These are phyloP conservation scores for Trachymyrmex septentrionalis DNA, from an alignment of 1,140 invertebrate genomes.

Conservation along the genomic window DNA sequence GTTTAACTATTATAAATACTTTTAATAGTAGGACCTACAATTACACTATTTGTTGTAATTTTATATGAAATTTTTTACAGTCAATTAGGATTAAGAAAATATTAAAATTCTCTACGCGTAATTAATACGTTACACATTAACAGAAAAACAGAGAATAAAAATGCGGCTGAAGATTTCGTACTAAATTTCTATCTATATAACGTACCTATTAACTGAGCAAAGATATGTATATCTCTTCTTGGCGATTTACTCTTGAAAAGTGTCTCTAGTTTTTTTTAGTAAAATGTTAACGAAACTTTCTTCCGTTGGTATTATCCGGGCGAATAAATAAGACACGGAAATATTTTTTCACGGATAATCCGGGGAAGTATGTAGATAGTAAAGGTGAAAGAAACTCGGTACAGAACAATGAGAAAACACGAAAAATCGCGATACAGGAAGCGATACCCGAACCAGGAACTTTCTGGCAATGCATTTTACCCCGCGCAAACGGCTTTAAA, in stretches of 20 bases:
- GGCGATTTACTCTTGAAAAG: background rate
- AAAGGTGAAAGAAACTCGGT: slow-evolving; percentile 1
- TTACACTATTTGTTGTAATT: too few species aligned
- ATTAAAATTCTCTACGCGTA: background rate
- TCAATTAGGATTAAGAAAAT: background rate
- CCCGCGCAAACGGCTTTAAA: slow-evolving; percentile 50
- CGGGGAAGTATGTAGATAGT: slow-evolving; percentile 20
- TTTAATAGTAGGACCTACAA: too few species aligned
- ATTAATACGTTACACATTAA: background rate
- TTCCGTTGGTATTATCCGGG: slow-evolving; percentile 17
- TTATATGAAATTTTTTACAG: too few species aligned
- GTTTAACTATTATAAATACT: too few species aligned
- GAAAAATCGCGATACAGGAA: slow-evolving; percentile 19
- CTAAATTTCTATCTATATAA: too few species aligned
- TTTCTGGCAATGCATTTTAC: slow-evolving; percentile 24
- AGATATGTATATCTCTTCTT: background rate
- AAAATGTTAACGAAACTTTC: slow-evolving; percentile 26
- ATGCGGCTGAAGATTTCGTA: too few species aligned
- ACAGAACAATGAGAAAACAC: slow-evolving; percentile 21
- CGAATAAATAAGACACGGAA: slow-evolving; percentile 31
- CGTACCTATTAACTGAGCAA: too few species aligned
- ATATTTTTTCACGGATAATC: slow-evolving; percentile 37
- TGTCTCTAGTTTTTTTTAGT: background rate
- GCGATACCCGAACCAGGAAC: slow-evolving; percentile 14
- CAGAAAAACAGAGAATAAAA: too few species aligned